Evolutionary conservation across 2,113 vertebrate species (phyloP), one percentile per base, ranked within the genome.

Genomic region (Pan troglodytes): DNA sequence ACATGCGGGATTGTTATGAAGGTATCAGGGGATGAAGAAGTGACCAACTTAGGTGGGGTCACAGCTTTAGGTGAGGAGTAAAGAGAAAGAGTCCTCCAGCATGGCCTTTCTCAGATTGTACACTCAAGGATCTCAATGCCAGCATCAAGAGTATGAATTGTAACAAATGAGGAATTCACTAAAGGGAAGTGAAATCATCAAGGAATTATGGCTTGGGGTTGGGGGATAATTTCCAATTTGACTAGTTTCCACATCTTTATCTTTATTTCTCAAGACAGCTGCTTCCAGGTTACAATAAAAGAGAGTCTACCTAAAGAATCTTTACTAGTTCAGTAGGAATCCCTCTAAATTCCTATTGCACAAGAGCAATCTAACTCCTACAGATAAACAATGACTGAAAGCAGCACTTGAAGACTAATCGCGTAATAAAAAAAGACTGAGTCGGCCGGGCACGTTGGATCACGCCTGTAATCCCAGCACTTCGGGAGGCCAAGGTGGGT

Each of bases 211-310:
- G 9, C 48, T 59, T 45, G 25, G 27, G 27, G 12, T 32, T 64
- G 25, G 68, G 13, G 45, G 25, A 81, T 43, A 14, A 61, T 88
- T 83, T 88, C 22, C 27, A 70, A 30, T 40, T 80, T 84, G 38
- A n/a, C 50, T 59, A 20, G 2, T 43, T 73, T 96, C 55, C 8
- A 22, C 1, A 52, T 6, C 35, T 86, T 57, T 67, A 32, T n/a
- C 68, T 87, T 73, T 67, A 48, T 48, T 89, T 92, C 48, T 87
- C 22, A 95, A 92, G 75, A 52, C 43, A 68, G 27, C 20, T 61
- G n/a, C 61, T 93, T 95, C 30, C 16, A 93, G 32, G 22, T 85
- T 92, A 59, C 22, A 76, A 48, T 40, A 57, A 52, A 55, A 96
- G 50, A 30, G 32, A 30, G 3, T 86, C 79, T 82, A 86, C 23